Percentiles rank a stretch among this genome's conserved stretches.
Conservation (phyloP, 2,888 invertebrate genomes). For the Diadegma fenestrale region DNA sequence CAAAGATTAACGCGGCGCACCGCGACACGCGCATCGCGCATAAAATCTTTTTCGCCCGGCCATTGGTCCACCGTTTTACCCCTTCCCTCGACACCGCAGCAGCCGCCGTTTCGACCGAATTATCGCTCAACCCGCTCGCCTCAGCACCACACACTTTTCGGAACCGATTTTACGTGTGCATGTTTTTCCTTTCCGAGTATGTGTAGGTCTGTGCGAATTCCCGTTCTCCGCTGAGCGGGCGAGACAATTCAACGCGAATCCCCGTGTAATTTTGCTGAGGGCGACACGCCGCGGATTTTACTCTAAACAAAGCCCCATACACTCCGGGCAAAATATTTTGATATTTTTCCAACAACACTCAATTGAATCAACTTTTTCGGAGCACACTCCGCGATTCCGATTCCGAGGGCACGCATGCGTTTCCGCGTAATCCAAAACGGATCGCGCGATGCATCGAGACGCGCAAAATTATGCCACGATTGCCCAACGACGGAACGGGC, state of each 20-base stretch:
- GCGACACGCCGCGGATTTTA: constrained; percentile 61
- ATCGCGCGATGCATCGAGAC: not conserved
- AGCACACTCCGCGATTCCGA: not conserved
- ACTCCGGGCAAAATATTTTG: not conserved
- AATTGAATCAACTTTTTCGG: not conserved
- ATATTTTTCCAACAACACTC: not conserved
- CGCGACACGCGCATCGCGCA: constrained; percentile 83
- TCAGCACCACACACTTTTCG: constrained; percentile 25
- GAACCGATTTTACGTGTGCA: not conserved
- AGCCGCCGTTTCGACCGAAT: constrained; percentile 50
- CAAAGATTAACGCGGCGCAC: constrained; percentile 81
- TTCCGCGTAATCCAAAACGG: not conserved
- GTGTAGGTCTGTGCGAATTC: constrained; percentile 19
- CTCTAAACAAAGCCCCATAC: constrained; percentile 6
- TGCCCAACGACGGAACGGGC: not conserved
- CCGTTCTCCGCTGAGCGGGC: constrained; percentile 8
- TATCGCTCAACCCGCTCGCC: constrained; percentile 26
- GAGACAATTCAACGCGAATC: constrained; percentile 4
- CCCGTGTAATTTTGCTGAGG: constrained; percentile 45
- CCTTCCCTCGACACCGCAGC: constrained; percentile 33
- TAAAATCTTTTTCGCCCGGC: constrained; percentile 72
- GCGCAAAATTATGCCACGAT: not conserved
- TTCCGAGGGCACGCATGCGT: not conserved
- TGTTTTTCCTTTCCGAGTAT: not conserved
- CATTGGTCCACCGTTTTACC: constrained; percentile 69